Base-by-base conservation (phyloP, 2,113 vertebrate species). In the Myodes glareolus region DNA sequence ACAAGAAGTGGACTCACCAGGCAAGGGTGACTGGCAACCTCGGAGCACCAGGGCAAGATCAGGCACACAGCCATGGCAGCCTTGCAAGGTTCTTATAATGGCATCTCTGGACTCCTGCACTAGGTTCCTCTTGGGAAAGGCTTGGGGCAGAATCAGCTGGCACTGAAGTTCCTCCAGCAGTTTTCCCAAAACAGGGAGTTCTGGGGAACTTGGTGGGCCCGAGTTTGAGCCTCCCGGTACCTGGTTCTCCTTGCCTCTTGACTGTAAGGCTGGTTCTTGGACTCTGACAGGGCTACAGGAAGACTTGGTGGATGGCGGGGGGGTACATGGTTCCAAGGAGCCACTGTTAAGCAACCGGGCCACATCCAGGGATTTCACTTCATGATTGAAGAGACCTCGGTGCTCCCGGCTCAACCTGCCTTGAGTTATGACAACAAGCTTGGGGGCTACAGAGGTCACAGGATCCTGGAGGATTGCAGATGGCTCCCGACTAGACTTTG, bases 311-410 rank as follows among this genome's bases (percentile, higher is more conserved):
- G 92, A 8, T 33, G 96, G 31, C 70, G 67, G 45, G 65, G 96
- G 87, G 11, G 52, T 95, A 55, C 12, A 58, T 72, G 94, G 25
- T 58, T 96, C 65, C 95, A 97, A 1, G 89, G 96, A 89, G 78
- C 92, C 91, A 95, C 94, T 91, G 45, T 63, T 94, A 91, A 98
- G 98, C 96, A 97, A 94, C 68, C 98, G 96, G 72, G 96, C 72
- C 96, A 98, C 92, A 72, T 98, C 50, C 95, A 98, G 91, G 98
- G 99, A 98, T 99, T 99, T 7, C 99, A 99, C 98, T 98, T 99
- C 97, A 98, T 99, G 98, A 98, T 65, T 97, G 98, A 98, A 99
- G 99, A 99, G 99, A 99, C 98, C 98, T 92, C 91, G 70, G 87
- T 76, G 97, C 52, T 98, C 97, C 88, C 91, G 97, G 94, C 93